A percentile compares a stretch with the other conserved stretches of the same genome.
These are phyloP conservation scores for Dryocosmus kuriphilus DNA, from an alignment of 2,888 invertebrate genomes.

Conservation along the genomic window DNA sequence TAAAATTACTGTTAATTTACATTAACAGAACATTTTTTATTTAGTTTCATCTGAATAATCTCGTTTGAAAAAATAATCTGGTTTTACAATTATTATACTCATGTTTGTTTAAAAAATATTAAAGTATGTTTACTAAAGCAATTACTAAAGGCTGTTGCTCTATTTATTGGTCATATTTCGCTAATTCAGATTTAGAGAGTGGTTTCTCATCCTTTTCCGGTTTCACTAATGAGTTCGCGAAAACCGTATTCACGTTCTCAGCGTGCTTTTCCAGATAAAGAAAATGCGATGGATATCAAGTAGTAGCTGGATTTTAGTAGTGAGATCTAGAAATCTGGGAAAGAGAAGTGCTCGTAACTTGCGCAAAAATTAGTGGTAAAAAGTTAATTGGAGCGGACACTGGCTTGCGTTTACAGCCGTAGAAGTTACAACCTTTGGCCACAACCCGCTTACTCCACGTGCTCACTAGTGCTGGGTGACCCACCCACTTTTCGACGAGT, in stretches of 20 bases:
- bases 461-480: conserved; percentile 14
- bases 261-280: neutral
- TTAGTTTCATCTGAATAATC: too few relatives aligned
- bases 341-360: neutral
- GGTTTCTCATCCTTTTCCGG: neutral
- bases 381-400: conserved; percentile 77
- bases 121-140: too few relatives aligned
- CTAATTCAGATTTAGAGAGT: neutral
- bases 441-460: conserved; percentile 46
- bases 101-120: too few relatives aligned
- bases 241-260: neutral
- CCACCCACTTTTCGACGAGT: conserved; percentile 27
- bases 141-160: neutral
- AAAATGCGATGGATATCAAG: conserved; percentile 5
- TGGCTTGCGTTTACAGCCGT: conserved; percentile 72
- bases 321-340: neutral
- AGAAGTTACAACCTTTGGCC: conserved; percentile 70
- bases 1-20: too few relatives aligned
- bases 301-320: neutral
- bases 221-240: neutral
- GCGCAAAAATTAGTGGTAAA: conserved; percentile 76
- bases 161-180: neutral
- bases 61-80: too few relatives aligned
- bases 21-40: too few relatives aligned
- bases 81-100: too few relatives aligned